These are phyloP conservation scores for Himalopsyche kuldschensis DNA, from an alignment of 2,888 invertebrate species.

Conservation along the genomic window DNA sequence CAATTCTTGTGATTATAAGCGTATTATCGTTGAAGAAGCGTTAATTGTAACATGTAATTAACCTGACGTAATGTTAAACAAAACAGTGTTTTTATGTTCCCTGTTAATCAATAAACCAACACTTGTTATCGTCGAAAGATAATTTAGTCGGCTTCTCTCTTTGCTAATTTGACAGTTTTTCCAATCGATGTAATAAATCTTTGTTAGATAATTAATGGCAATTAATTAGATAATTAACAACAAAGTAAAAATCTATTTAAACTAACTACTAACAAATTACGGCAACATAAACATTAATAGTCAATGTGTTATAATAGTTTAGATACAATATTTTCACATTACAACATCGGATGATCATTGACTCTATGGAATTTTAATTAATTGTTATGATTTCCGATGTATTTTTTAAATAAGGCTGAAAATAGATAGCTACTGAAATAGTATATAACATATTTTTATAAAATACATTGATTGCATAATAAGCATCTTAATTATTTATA, in stretches of 20 bases:
- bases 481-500: too few species aligned
- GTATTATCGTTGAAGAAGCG: too few species aligned
- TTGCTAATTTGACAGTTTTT: not conserved
- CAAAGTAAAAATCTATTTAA: not conserved
- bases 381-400: too few species aligned
- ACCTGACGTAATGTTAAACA: not conserved
- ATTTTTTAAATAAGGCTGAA: too few species aligned
- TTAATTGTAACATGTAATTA: not conserved
- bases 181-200: not conserved
- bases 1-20: too few species aligned
- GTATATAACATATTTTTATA: too few species aligned
- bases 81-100: not conserved
- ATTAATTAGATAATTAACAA: not conserved
- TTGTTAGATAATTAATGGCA: too few species aligned
- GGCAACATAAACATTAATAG: not conserved
- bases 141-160: not conserved
- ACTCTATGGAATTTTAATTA: too few species aligned
- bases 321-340: not conserved
- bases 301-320: not conserved
- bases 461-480: too few species aligned
- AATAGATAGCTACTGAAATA: too few species aligned
- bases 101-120: not conserved
- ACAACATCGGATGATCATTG: too few species aligned
- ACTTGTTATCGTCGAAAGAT: not conserved
- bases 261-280: not conserved